These are phyloP conservation scores for Platysteira castanea DNA, from an alignment of 2,113 vertebrate species.

Conservation along the genomic window DNA sequence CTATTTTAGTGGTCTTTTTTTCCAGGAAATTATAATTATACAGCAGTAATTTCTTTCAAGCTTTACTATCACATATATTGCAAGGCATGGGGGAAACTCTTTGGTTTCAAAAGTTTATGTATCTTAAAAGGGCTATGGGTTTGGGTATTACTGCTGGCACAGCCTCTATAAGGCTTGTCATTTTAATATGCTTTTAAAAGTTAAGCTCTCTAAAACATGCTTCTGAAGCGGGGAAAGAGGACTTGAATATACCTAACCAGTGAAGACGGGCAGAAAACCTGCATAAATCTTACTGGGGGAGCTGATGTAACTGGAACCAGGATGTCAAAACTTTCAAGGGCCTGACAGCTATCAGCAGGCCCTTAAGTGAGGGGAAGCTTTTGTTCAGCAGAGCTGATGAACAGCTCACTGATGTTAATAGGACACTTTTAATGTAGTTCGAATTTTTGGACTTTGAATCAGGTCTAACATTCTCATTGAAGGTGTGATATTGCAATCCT, in stretches of 20 bases:
- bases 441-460: slow-evolving; percentile 1
- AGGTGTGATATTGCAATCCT: slow-evolving; percentile 40
- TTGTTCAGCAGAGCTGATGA: slow-evolving; percentile 32
- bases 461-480: neutral
- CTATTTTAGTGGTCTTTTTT: neutral
- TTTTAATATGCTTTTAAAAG: neutral
- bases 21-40: neutral
- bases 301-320: neutral
- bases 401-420: slow-evolving; percentile 7
- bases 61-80: neutral
- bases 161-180: neutral
- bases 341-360: neutral
- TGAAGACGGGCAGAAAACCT: neutral
- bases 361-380: neutral
- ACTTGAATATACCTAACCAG: neutral
- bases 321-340: neutral
- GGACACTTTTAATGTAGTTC: slow-evolving; percentile 1
- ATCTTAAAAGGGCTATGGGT: neutral
- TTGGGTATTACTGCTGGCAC: neutral
- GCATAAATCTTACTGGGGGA: neutral
- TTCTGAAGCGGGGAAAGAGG: neutral
- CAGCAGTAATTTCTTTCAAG: neutral
- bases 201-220: neutral
- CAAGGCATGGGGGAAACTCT: neutral
- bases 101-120: neutral